Percentiles rank a stretch among this genome's conserved stretches.
phyloP scores from a whole-genome alignment of 2,888 invertebrate genomes.

The Agrochola macilenta region DNA sequence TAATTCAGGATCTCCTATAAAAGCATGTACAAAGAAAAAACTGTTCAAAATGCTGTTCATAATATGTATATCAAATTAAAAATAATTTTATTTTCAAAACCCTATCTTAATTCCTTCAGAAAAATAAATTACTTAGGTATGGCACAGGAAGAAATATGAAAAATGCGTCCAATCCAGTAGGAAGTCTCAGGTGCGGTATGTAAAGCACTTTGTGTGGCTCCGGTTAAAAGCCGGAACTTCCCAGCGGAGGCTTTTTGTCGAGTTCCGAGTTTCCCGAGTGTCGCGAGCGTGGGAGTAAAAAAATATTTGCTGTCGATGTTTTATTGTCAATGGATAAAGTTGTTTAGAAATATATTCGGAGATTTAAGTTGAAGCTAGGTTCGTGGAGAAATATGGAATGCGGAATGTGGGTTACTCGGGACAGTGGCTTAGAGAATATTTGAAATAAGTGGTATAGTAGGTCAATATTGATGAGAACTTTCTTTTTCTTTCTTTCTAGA shows the following conservation, averaged over 20 bases:
- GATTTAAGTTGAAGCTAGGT: constrained; percentile 23
- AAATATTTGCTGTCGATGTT: constrained; percentile 40
- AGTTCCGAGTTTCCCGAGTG: constrained; percentile 13
- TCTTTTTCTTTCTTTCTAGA: too few species aligned
- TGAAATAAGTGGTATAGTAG: background rate
- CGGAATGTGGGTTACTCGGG: constrained; percentile 19
- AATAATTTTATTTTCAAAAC: background rate
- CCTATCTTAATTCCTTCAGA: background rate
- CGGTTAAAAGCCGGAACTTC: constrained; percentile 44
- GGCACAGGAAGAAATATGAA: constrained; percentile 4
- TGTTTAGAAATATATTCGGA: constrained; percentile 33
- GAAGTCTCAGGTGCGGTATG: constrained; percentile 40
- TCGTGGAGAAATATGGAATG: constrained; percentile 8
- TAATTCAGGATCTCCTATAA: background rate
- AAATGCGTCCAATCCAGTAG: background rate
- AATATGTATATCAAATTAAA: background rate
- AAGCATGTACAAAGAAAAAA: too few species aligned
- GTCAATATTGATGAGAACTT: background rate
- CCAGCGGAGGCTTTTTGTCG: constrained; percentile 11
- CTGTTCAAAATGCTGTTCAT: too few species aligned
- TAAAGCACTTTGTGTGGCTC: constrained; percentile 13
- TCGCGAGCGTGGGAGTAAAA: constrained; percentile 5
- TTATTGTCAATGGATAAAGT: constrained; percentile 54
- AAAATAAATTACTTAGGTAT: background rate
- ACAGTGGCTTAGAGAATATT: constrained; percentile 9